A percentile compares a stretch with the other conserved stretches of the same genome.
Conservation (phyloP, 2,113 vertebrate genomes). For the Erythrolamprus reginae region DNA sequence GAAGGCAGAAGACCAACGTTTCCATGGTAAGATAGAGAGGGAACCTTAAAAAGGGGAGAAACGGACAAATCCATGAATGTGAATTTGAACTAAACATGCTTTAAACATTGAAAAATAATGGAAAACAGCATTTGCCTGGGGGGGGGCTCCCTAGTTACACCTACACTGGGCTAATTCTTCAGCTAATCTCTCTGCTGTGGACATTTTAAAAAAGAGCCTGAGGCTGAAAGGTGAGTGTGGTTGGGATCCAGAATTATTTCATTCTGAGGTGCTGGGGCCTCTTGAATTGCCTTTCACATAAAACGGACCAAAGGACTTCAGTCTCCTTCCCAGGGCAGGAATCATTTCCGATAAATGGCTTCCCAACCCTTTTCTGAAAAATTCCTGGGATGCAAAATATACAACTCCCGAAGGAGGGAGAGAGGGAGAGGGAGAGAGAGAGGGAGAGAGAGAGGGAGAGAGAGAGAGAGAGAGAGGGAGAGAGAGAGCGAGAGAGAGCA, state of each 20-base stretch:
- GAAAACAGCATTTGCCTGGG: neutral
- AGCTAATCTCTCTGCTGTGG: neutral
- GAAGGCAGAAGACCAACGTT: slow-evolving; percentile 72
- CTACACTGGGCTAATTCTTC: neutral
- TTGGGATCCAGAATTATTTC: neutral
- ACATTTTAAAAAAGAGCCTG: neutral
- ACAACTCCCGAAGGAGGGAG: neutral
- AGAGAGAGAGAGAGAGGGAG: too few species aligned
- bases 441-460: too few species aligned
- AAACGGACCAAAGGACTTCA: neutral
- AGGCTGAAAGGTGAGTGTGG: neutral
- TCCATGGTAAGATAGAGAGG: slow-evolving; percentile 72
- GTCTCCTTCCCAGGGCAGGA: neutral
- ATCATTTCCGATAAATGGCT: neutral
- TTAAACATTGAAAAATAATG: neutral
- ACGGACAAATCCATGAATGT: neutral
- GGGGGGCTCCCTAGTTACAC: neutral
- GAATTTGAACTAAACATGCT: neutral
- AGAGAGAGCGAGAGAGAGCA: too few species aligned
- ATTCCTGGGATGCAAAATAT: neutral
- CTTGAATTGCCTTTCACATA: neutral
- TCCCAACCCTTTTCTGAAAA: neutral
- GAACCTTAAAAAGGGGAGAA: neutral
- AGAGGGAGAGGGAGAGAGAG: too few species aligned
- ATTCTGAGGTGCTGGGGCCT: neutral